phyloP scores from a whole-genome alignment of 2,888 invertebrate species.

The Griposia aprilina region DNA sequence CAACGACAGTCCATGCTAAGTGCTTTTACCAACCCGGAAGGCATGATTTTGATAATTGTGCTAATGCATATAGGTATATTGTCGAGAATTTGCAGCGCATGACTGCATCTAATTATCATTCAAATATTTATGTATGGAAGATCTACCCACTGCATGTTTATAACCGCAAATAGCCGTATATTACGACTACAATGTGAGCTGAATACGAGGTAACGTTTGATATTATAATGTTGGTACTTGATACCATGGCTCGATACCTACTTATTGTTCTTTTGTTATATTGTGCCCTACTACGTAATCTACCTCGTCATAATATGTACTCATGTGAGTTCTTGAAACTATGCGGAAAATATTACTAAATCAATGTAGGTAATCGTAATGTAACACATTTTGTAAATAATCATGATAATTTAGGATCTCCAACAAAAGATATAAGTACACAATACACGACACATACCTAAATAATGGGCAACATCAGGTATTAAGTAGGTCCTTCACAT shows the following conservation, averaged over 20 bases:
- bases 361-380: conserved; percentile 3
- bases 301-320: conserved; percentile 22
- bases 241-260: conserved; percentile 18
- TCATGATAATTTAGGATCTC: neutral
- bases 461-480: too few relatives aligned
- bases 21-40: conserved; percentile 6
- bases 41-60: conserved; percentile 8
- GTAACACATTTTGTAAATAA: neutral
- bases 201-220: conserved; percentile 20
- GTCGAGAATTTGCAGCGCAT: conserved; percentile 12
- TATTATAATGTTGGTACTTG: conserved; percentile 34
- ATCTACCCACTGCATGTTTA: conserved; percentile 16
- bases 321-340: conserved; percentile 13
- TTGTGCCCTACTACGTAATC: conserved; percentile 59
- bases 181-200: conserved; percentile 21
- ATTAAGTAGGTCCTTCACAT: too few relatives aligned
- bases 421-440: neutral
- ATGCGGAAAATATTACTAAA: conserved; percentile 15
- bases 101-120: neutral
- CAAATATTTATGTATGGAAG: conserved; percentile 13
- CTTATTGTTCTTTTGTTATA: conserved; percentile 67
- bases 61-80: conserved; percentile 4
- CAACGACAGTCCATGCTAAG: neutral
- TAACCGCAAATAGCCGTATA: conserved; percentile 23
- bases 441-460: neutral